Evolutionary conservation across 2,113 vertebrate species (phyloP).

Genomic region (Laticauda colubrina): DNA sequence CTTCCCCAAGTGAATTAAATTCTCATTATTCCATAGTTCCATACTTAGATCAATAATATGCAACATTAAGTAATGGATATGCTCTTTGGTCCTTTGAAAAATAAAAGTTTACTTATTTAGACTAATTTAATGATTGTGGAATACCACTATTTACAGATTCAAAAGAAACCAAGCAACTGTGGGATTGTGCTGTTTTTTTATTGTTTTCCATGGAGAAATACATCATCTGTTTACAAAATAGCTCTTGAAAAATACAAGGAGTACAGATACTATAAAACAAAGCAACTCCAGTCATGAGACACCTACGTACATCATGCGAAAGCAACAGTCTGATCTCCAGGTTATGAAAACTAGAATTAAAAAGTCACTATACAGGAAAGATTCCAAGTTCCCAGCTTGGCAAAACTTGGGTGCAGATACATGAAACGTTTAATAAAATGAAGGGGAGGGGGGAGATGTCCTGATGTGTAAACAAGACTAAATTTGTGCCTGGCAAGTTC

Average conservation of each 20-base stretch:
- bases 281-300: conserved; percentile 85
- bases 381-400: conserved; percentile 77
- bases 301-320: conserved; percentile 84
- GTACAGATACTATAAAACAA: conserved; percentile 88
- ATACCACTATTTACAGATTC: conserved; percentile 22
- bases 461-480: conserved; percentile 78
- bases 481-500: conserved; percentile 77
- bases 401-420: conserved; percentile 79
- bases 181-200: conserved; percentile 83
- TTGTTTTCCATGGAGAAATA: conserved; percentile 88
- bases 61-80: neutral
- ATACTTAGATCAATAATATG: neutral
- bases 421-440: conserved; percentile 80
- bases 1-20: neutral
- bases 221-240: conserved; percentile 90
- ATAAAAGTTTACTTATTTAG: neutral
- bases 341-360: conserved; percentile 83
- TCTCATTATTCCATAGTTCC: neutral
- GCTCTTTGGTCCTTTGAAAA: neutral
- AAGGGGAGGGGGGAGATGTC: conserved; percentile 56
- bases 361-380: conserved; percentile 82
- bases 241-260: conserved; percentile 89
- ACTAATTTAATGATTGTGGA: neutral
- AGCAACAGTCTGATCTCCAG: conserved; percentile 85
- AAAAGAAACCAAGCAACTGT: conserved; percentile 67